phyloP scores from a whole-genome alignment of 2,888 invertebrate genomes.

The Caenorhabditis sp. region DNA sequence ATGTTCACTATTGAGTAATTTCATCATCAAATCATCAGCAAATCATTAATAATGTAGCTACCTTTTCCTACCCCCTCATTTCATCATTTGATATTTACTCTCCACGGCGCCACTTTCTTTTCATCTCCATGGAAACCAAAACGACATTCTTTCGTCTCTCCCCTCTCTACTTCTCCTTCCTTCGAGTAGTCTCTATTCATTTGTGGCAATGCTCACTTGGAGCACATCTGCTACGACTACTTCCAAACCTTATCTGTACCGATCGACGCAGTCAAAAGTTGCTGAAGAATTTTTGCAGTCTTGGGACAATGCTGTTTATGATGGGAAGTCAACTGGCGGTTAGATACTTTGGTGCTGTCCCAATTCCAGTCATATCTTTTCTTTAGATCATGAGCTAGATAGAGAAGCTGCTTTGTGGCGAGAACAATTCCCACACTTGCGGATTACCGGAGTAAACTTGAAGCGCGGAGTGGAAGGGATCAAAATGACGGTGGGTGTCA shows the following conservation, averaged over 20 bases:
- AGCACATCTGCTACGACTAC: conserved; percentile 36
- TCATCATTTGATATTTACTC: too few relatives aligned
- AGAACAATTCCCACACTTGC: conserved; percentile 38
- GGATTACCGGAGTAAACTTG: conserved; percentile 20
- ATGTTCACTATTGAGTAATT: too few relatives aligned
- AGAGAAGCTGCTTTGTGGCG: conserved; percentile 41
- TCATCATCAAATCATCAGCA: too few relatives aligned
- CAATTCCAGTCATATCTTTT: not conserved
- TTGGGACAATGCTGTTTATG: conserved; percentile 54
- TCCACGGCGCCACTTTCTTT: not conserved
- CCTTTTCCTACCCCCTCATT: too few relatives aligned
- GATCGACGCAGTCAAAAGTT: conserved; percentile 1
- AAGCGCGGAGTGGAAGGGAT: conserved; percentile 5
- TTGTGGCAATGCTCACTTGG: conserved; percentile 49
- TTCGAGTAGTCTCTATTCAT: not conserved
- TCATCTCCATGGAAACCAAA: conserved; percentile 7
- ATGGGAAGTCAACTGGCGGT: conserved; percentile 40
- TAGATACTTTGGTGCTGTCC: not conserved
- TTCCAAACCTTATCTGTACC: not conserved
- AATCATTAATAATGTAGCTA: too few relatives aligned
- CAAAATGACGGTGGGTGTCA: conserved; percentile 23
- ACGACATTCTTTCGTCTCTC: too few relatives aligned
- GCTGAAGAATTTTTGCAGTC: conserved; percentile 34
- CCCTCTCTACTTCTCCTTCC: not conserved
- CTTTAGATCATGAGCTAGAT: conserved; percentile 41